phyloP scores from a whole-genome alignment of 2,113 vertebrate species.

The Pongo abelii region DNA sequence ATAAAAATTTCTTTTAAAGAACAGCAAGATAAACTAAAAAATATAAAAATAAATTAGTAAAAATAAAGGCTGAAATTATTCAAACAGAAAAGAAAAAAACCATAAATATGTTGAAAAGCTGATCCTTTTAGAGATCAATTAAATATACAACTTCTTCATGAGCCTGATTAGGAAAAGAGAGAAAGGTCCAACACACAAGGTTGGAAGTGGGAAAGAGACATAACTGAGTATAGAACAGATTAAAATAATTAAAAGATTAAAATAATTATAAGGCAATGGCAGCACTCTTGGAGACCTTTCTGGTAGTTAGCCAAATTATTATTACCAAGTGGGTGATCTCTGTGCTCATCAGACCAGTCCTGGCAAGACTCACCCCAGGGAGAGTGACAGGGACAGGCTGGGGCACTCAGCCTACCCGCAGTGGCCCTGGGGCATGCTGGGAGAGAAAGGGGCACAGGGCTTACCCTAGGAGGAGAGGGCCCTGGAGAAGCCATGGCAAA shows the following conservation, averaged over 20 bases:
- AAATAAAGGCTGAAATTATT: not conserved
- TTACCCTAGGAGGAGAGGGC: not conserved
- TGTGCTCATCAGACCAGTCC: not conserved
- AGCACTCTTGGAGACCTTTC: not conserved
- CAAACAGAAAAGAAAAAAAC: not conserved
- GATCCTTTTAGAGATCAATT: not conserved
- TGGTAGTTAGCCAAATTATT: not conserved
- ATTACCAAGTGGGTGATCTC: not conserved
- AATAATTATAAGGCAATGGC: not conserved
- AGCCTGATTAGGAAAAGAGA: not conserved
- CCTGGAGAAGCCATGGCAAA: not conserved
- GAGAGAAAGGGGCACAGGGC: not conserved
- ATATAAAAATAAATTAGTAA: not conserved
- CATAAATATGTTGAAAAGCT: not conserved
- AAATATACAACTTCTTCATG: slow-evolving; percentile 1
- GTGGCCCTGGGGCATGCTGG: not conserved
- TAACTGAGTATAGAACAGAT: not conserved
- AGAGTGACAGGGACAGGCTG: not conserved
- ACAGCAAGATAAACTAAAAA: not conserved
- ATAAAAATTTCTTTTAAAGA: not conserved
- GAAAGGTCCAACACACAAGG: not conserved
- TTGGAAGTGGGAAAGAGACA: not conserved
- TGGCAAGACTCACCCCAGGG: not conserved
- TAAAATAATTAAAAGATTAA: not conserved
- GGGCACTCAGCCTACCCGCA: not conserved